Conservation (phyloP, 1,140 invertebrate species). For the Mesaphorura yosii region DNA sequence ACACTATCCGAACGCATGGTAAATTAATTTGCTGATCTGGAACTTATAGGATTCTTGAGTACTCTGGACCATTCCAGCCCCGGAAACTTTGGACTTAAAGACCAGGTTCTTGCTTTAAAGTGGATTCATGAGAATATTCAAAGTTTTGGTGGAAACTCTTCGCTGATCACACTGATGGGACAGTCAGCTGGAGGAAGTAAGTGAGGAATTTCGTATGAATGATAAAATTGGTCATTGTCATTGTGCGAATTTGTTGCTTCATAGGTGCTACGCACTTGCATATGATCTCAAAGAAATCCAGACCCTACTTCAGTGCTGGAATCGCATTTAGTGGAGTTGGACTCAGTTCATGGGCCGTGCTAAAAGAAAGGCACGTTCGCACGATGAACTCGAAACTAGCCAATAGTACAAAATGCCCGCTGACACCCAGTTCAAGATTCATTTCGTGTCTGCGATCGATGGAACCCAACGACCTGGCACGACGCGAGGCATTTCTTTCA, state of each 20-base stretch:
- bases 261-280: too few relatives aligned
- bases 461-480: neutral
- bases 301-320: neutral
- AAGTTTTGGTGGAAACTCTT: neutral
- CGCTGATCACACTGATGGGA: neutral
- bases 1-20: neutral
- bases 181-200: too few relatives aligned
- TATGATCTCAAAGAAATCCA: neutral
- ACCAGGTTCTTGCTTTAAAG: neutral
- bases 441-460: neutral
- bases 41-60: neutral
- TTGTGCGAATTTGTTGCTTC: too few relatives aligned
- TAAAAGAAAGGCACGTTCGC: neutral
- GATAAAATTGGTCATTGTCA: too few relatives aligned
- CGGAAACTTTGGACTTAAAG: neutral
- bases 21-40: neutral
- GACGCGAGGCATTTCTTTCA: neutral
- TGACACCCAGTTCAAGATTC: neutral
- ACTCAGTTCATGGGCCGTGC: slow-evolving; percentile 1
- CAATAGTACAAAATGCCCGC: neutral
- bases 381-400: neutral
- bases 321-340: neutral
- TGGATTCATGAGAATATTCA: slow-evolving; percentile 4
- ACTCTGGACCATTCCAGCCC: neutral
- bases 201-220: too few relatives aligned